phyloP scores from a whole-genome alignment of 2,113 vertebrate genomes.

The Takifugu flavidus region DNA sequence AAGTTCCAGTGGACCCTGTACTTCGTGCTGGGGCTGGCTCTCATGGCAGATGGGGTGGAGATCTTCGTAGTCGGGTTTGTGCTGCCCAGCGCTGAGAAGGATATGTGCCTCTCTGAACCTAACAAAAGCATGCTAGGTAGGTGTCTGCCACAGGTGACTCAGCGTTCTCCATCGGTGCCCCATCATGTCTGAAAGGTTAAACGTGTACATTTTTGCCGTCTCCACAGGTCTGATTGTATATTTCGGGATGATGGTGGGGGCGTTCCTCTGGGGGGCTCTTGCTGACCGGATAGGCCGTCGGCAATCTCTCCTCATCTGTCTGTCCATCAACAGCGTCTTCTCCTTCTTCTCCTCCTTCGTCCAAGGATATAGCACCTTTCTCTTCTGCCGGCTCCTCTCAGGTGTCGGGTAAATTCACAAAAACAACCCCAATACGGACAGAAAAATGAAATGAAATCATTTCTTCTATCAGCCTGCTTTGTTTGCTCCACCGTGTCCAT shows the following conservation, averaged over 20 bases:
- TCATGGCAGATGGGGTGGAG: constrained; percentile 96
- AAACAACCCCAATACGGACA: too few species aligned
- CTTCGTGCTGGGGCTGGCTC: constrained; percentile 92
- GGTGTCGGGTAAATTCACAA: constrained; percentile 86
- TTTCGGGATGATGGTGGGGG: constrained; percentile 97
- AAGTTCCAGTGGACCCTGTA: constrained; percentile 97
- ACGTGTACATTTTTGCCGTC: neutral
- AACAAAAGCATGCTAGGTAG: constrained; percentile 99
- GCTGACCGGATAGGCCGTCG: constrained; percentile 91
- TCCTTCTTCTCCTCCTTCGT: constrained; percentile 99
- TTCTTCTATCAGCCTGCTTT: neutral
- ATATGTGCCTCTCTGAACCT: constrained; percentile 97
- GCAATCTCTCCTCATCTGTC: constrained; percentile 94
- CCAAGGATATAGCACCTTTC: constrained; percentile 96
- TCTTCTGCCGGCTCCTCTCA: constrained; percentile 94
- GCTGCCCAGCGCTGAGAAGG: constrained; percentile 94
- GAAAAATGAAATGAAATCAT: too few species aligned
- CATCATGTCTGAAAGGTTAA: neutral
- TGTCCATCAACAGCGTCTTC: constrained; percentile 97
- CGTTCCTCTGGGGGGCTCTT: constrained; percentile 94
- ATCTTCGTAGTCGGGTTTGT: constrained; percentile 97
- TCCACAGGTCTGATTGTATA: constrained; percentile 88
- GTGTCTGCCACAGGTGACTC: constrained; percentile 22
- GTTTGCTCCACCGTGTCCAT: neutral
- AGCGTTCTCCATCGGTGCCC: neutral